A percentile compares a stretch with the other conserved stretches of the same genome.
Conservation (phyloP, 2,797 vertebrate genomes). For the Myotis pilosus region DNA sequence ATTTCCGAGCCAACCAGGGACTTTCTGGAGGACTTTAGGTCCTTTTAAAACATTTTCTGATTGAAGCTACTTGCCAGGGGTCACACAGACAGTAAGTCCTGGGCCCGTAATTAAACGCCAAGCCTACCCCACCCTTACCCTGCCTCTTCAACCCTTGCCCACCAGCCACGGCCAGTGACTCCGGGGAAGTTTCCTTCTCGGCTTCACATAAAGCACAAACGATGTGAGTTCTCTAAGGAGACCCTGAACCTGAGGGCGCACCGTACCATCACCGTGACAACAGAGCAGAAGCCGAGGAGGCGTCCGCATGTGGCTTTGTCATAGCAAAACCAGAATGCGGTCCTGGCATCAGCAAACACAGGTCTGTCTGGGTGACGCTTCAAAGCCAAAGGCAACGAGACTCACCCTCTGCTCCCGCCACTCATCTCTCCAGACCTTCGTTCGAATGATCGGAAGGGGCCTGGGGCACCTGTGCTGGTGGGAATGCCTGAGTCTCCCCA, state of each 20-base stretch:
- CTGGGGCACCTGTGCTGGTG: too few relatives aligned
- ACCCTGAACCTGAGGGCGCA: background rate
- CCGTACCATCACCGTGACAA: background rate
- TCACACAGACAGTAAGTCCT: background rate
- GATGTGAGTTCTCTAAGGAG: background rate
- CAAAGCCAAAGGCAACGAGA: background rate
- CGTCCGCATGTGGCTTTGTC: background rate
- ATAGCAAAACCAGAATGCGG: background rate
- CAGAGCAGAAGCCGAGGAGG: background rate
- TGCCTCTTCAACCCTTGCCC: background rate
- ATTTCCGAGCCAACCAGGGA: background rate
- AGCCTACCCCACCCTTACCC: background rate
- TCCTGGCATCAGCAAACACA: background rate
- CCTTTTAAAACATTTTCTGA: background rate
- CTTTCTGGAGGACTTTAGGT: background rate
- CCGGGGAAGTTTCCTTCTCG: background rate
- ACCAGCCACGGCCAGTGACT: background rate
- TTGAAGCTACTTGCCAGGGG: background rate
- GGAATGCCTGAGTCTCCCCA: background rate
- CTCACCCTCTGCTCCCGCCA: too few relatives aligned
- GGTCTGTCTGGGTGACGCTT: background rate
- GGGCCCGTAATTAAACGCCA: background rate
- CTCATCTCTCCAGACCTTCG: background rate
- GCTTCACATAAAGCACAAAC: background rate
- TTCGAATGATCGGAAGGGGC: background rate